Evolutionary conservation across 2,113 vertebrate species (phyloP), one percentile per base, ranked within the genome.

Genomic region (Delphinapterus leucas): DNA sequence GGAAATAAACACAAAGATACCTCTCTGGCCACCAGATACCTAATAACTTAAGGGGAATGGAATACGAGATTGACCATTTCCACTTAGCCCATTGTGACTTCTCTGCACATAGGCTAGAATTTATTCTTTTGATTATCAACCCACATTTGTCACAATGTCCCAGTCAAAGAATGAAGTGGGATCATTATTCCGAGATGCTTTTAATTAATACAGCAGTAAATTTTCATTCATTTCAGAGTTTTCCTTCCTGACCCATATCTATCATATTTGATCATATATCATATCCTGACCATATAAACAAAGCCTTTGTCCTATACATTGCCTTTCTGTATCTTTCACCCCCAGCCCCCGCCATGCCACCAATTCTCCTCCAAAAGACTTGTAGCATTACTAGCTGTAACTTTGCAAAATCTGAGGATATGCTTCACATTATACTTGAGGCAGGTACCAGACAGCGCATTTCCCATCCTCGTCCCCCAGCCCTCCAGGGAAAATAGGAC

Each of bases 111-210:
- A 15, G 33, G n/a, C 65, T 80, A 86, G 74, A 90, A 76, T 36
- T 77, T 80, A 23, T 82, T 88, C 88, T 97, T 97, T 93, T 95
- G 82, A 92, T 82, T 49, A 70, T 88, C 44, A 90, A 76, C n/a
- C 88, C 76, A 67, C 38, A n/a, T 91, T 47, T 92, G 80, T 77
- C 88, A 87, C 70, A 84, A 73, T 41, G 65, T 73, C 26, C 38
- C 67, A 71, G 23, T 88, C 76, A 81, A 79, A 68, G 49, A 67
- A 53, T 47, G n/a, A 96, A 25, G 26, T 90, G 26, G 53, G 14
- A 70, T 90, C 53, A 90, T 87, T 82, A 92, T 68, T 63, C 25
- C 79, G 83, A 60, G 38, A 31, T 84, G 15, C 31, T 92, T 94
- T 97, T 60, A 82, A 80, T 85, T 76, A 89, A 86, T 55, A 26